These are phyloP conservation scores for Ips nitidus DNA, from an alignment of 1,140 invertebrate genomes.

Conservation along the genomic window DNA sequence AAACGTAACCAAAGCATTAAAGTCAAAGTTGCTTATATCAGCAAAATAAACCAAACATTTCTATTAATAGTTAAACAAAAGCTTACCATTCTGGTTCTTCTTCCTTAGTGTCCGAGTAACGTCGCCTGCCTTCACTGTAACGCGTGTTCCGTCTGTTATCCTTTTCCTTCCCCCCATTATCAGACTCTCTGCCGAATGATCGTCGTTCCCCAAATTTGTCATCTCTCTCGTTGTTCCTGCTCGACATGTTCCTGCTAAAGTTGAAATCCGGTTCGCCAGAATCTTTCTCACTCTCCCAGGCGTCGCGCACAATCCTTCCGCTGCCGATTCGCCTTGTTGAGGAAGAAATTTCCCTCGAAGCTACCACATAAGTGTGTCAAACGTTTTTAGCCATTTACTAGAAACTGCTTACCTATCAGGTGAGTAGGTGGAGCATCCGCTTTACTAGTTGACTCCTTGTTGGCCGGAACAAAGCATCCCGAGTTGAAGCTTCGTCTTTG, in stretches of 20 bases:
- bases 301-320: conserved; percentile 72
- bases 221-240: conserved; percentile 38
- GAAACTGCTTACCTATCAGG: conserved; percentile 34
- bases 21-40: too few relatives aligned
- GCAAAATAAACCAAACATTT: too few relatives aligned
- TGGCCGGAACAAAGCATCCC: conserved; percentile 69
- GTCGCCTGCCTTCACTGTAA: conserved; percentile 53
- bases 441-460: conserved; percentile 40
- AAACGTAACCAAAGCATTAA: too few relatives aligned
- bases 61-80: too few relatives aligned
- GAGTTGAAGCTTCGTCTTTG: conserved; percentile 81
- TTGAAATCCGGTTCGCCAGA: conserved; percentile 38
- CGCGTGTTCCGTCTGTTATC: conserved; percentile 44
- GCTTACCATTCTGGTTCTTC: conserved; percentile 66
- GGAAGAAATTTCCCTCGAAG: conserved; percentile 45
- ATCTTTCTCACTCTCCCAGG: conserved; percentile 59
- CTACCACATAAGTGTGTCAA: conserved; percentile 11
- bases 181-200: conserved; percentile 56
- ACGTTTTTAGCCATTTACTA: background rate
- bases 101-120: conserved; percentile 55
- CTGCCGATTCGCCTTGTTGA: conserved; percentile 71
- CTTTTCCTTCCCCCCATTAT: conserved; percentile 51
- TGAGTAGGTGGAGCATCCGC: conserved; percentile 32
- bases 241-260: conserved; percentile 27
- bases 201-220: conserved; percentile 47